Percentiles rank a stretch among this genome's conserved stretches.
Conservation (phyloP, 2,888 invertebrate species). For the Pimpla rufipes region DNA sequence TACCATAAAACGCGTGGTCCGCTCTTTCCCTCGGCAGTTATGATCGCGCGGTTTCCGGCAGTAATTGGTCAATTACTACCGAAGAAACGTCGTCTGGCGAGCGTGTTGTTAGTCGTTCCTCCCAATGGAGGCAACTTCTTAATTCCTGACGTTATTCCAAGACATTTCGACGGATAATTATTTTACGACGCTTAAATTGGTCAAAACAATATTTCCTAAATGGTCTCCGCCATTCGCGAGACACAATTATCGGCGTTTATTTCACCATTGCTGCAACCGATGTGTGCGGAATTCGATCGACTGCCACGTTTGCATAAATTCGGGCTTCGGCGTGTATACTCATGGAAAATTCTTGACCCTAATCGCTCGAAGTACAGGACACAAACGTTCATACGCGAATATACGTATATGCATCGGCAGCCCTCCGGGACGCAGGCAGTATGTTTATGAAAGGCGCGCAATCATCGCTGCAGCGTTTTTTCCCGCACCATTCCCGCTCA, state of each 20-base stretch:
- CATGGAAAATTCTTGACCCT: background rate
- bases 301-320: too few species aligned
- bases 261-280: background rate
- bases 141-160: slow-evolving; percentile 3
- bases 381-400: background rate
- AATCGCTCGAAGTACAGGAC: background rate
- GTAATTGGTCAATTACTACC: slow-evolving; percentile 63
- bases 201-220: background rate
- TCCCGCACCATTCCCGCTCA: slow-evolving; percentile 12
- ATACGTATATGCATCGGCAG: background rate
- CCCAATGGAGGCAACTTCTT: background rate
- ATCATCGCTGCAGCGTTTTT: slow-evolving; percentile 3
- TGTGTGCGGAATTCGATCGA: too few species aligned
- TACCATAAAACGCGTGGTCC: slow-evolving; percentile 49
- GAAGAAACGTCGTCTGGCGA: slow-evolving; percentile 42
- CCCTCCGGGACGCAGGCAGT: background rate
- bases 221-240: background rate
- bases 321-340: too few species aligned
- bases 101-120: slow-evolving; percentile 13
- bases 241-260: background rate
- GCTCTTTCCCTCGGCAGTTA: slow-evolving; percentile 57
- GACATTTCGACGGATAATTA: slow-evolving; percentile 7
- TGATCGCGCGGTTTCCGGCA: slow-evolving; percentile 52
- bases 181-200: slow-evolving; percentile 32
- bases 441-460: background rate